phyloP scores from a whole-genome alignment of 2,888 invertebrate genomes.

The Dysmachus trigonus region DNA sequence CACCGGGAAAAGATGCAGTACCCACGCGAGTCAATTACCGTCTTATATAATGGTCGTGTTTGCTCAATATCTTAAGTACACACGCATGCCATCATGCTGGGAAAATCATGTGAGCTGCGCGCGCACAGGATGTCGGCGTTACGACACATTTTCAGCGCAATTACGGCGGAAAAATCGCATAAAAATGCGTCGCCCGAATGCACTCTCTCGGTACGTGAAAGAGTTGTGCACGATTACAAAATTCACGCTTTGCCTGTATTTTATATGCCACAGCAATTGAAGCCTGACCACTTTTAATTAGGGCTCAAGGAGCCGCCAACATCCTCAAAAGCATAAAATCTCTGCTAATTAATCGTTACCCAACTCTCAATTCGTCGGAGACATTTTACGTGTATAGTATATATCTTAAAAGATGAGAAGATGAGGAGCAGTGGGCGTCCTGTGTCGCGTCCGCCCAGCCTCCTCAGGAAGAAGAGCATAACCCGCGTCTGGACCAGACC shows the following conservation, averaged over 20 bases:
- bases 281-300: background rate
- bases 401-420: background rate
- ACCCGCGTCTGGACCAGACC: background rate
- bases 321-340: background rate
- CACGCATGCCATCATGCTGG: background rate
- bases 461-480: background rate
- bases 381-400: background rate
- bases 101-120: background rate
- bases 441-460: background rate
- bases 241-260: background rate
- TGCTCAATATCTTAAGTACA: background rate
- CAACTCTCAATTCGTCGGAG: background rate
- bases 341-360: background rate
- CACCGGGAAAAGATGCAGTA: background rate
- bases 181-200: background rate
- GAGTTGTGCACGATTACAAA: background rate
- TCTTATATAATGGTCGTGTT: background rate
- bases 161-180: background rate
- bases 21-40: slow-evolving; percentile 10
- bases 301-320: background rate
- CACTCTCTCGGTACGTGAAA: background rate
- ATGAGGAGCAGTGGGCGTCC: background rate
- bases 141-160: background rate
- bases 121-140: background rate
- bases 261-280: background rate